Base-by-base conservation (phyloP, 2,797 vertebrate genomes). In the Sparus aurata region DNA sequence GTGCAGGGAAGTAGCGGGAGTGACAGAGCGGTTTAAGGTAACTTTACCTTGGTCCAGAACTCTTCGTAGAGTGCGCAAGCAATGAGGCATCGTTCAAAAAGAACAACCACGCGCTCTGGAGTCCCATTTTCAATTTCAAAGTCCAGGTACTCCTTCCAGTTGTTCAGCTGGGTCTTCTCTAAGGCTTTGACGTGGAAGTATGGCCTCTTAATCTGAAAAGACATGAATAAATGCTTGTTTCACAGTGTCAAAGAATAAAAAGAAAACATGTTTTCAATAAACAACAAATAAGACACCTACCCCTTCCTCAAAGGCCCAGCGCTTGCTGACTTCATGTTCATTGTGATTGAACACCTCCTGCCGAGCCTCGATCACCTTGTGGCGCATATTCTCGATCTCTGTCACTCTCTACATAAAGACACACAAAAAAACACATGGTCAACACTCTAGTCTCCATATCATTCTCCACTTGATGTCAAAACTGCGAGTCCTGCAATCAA, bases 121-220 rank as follows among this genome's bases (percentile, higher is more conserved):
- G 97, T 97, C 75, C 98, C 98, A 54, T 99, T 98, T 88, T 99
- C 98, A 77, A 99, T 97, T 95, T 99, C 98, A 91, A 98, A 99
- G 82, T 99, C 98, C 96, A 99, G 95, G 93, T 99, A 99, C 92
- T 99, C 98, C 94, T 97, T 97, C 98, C 98, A 99, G 95, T 99
- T 99, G 95, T 95, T 97, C 63, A 99, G 96, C 93, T 99, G 98
- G 23, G 97, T 96, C 95, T 98, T 99, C 96, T 99, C 98, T 92
- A 99, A 92, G 86, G 98, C 96, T 93, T 99, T 99, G 82, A 99
- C 98, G 0, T 99, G 98, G 94, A 99, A 99, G 95, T 99, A 99
- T 57, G 98, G 98, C 69, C 98, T 96, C 93, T 99, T 99, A 74
- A 99, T 98, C 98, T 99, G 79, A 63, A 94, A 89, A 17, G 34